Evolutionary conservation across 2,113 vertebrate genomes (phyloP), one percentile per base, ranked within the genome.

Genomic region (Anolis carolinensis): DNA sequence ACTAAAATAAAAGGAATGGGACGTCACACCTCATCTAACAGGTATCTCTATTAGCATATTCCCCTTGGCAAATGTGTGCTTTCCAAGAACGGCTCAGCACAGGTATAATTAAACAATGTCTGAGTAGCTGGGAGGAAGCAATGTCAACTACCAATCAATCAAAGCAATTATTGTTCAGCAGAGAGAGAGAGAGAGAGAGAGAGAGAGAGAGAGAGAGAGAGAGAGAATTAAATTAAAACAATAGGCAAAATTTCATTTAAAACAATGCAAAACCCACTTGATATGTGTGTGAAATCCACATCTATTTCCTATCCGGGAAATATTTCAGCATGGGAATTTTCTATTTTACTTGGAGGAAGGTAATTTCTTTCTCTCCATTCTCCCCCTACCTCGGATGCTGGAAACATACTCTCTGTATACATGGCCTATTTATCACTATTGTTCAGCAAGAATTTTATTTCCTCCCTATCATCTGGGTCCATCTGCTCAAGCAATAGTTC

Each of bases 201-300:
- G 13, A 59, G 55, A 59, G 14, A 18, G 55, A 4, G 63, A 68
- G n/a, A n/a, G n/a, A n/a, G n/a, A n/a, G n/a, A n/a, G n/a, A n/a
- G n/a, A n/a, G 7, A 36, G 44, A 16, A 81, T 70, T 14, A 68
- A 81, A 81, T 48, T 68, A 81, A 81, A 81, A 68, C 63, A 79
- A 79, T 23, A 81, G 27, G 62, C 23, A 81, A 34, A 39, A 71
- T 32, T 50, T 32, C 65, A 70, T 30, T 70, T 30, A n/a, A 50
- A 68, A 32, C 18, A 48, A 13, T 34, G 44, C 27, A 32, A 82
- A 52, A 50, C 27, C 48, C 65, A 50, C 44, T 36, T 34, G 48
- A 52, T 30, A 39, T 39, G 50, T 44, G 39, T 44, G 55, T 4
- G 71, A 71, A 18, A 80, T 65, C 14, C 18, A 6, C 65, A 8